Evolutionary conservation across 2,797 vertebrate species (phyloP).

Genomic region (Bryconaethiops microstoma): DNA sequence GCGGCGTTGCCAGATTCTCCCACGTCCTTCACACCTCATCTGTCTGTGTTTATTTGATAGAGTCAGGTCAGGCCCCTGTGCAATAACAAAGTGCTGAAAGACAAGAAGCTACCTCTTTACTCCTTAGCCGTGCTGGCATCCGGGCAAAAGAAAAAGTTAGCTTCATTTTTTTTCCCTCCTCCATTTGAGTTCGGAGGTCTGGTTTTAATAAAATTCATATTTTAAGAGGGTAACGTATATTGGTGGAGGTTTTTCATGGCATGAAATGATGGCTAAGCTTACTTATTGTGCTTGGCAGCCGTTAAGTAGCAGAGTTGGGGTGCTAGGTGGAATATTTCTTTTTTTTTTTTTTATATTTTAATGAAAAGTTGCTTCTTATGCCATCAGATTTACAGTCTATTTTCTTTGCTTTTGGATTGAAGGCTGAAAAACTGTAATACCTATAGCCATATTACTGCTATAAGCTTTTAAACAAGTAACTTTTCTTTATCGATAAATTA

Average conservation of each 20-base stretch:
- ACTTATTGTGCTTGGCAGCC: slow-evolving; percentile 60
- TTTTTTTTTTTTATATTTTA: slow-evolving; percentile 50
- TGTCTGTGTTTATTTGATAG: slow-evolving; percentile 72
- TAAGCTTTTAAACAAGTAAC: not conserved
- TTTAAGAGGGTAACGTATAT: slow-evolving; percentile 65
- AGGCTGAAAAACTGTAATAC: slow-evolving; percentile 4
- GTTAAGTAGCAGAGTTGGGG: slow-evolving; percentile 50
- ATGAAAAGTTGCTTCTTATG: slow-evolving; percentile 57
- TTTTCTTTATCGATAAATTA: not conserved
- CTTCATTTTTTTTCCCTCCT: slow-evolving; percentile 13
- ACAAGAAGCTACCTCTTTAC: slow-evolving; percentile 61
- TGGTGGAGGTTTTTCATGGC: slow-evolving; percentile 68
- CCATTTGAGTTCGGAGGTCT: slow-evolving; percentile 28
- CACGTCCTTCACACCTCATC: slow-evolving; percentile 60
- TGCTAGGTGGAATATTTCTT: slow-evolving; percentile 51
- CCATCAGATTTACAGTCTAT: slow-evolving; percentile 6
- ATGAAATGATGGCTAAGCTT: slow-evolving; percentile 65
- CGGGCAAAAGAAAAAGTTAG: not conserved
- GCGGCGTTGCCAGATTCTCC: slow-evolving; percentile 49
- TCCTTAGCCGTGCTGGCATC: slow-evolving; percentile 43
- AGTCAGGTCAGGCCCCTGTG: slow-evolving; percentile 56
- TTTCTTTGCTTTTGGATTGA: not conserved
- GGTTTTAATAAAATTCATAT: slow-evolving; percentile 65
- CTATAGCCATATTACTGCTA: not conserved
- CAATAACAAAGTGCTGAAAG: slow-evolving; percentile 56